Conservation (phyloP, 2,888 invertebrate species). For the Morpho achilles region DNA sequence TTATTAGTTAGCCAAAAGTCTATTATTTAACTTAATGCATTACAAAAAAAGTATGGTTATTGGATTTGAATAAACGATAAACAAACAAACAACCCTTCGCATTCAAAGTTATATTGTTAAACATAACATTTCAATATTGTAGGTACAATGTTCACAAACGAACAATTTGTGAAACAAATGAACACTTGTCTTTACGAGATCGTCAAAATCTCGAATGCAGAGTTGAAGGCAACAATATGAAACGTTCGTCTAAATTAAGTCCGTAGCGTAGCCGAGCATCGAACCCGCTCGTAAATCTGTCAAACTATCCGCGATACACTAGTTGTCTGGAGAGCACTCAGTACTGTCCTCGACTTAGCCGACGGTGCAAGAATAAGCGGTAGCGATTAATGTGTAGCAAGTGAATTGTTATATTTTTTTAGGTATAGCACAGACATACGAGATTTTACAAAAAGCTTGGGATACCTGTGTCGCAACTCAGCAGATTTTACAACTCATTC, state of each 20-base stretch:
- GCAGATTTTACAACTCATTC: too few species aligned
- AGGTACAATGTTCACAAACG: not conserved
- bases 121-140: too few species aligned
- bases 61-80: too few species aligned
- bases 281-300: slow-evolving; percentile 59
- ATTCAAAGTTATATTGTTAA: too few species aligned
- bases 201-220: slow-evolving; percentile 16
- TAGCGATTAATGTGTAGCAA: slow-evolving; percentile 1
- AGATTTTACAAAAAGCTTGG: too few species aligned
- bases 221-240: slow-evolving; percentile 19
- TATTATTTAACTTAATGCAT: too few species aligned
- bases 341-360: slow-evolving; percentile 54
- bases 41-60: too few species aligned
- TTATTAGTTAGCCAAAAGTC: too few species aligned
- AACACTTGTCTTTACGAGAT: not conserved
- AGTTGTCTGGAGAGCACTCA: slow-evolving; percentile 68
- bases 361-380: slow-evolving; percentile 31
- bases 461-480: too few species aligned
- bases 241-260: slow-evolving; percentile 29
- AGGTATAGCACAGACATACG: too few species aligned
- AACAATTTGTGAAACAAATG: not conserved
- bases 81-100: too few species aligned
- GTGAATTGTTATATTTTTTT: not conserved
- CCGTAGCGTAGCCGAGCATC: slow-evolving; percentile 35
- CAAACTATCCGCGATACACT: slow-evolving; percentile 62